A percentile compares a stretch with the other conserved stretches of the same genome.
These are phyloP conservation scores for Dreissena rostriformis DNA, from an alignment of 1,140 invertebrate species.

Conservation along the genomic window DNA sequence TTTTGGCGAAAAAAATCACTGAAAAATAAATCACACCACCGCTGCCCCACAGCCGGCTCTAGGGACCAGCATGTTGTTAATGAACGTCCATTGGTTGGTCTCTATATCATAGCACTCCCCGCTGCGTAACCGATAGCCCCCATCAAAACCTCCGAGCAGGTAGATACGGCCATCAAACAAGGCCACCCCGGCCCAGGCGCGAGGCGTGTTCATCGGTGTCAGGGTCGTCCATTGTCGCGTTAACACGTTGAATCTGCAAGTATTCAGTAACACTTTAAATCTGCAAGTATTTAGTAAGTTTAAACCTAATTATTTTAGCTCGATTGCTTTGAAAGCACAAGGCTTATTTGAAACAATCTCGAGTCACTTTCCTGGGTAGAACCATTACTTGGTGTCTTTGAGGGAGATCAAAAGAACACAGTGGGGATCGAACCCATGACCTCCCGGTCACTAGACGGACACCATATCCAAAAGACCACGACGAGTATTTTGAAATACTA, in stretches of 20 bases:
- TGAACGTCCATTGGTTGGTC: conserved; percentile 88
- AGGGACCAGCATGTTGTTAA: conserved; percentile 75
- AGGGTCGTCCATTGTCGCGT: conserved; percentile 79
- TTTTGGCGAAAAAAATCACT: no score
- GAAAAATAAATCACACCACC: conserved; percentile 65
- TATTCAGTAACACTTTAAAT: conserved; percentile 73
- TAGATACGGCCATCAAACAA: conserved; percentile 83
- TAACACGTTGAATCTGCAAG: conserved; percentile 74
- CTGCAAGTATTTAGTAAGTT: conserved; percentile 58
- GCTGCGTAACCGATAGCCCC: conserved; percentile 88
- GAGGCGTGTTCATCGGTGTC: conserved; percentile 77
- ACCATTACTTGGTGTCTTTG: no score
- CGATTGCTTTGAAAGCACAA: no score
- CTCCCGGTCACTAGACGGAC: no score
- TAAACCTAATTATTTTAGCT: no score
- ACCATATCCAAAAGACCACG: no score
- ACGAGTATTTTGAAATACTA: no score
- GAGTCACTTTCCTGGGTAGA: no score
- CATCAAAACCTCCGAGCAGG: conserved; percentile 83
- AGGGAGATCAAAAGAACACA: no score
- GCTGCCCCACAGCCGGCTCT: conserved; percentile 77
- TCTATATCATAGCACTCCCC: conserved; percentile 95
- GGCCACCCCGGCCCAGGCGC: conserved; percentile 78
- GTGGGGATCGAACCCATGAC: no score
- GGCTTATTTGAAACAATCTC: no score